Percentiles rank a stretch among this genome's conserved stretches.
Evolutionary conservation across 2,888 invertebrate species (phyloP).

Genomic region (Bugula neritina): DNA sequence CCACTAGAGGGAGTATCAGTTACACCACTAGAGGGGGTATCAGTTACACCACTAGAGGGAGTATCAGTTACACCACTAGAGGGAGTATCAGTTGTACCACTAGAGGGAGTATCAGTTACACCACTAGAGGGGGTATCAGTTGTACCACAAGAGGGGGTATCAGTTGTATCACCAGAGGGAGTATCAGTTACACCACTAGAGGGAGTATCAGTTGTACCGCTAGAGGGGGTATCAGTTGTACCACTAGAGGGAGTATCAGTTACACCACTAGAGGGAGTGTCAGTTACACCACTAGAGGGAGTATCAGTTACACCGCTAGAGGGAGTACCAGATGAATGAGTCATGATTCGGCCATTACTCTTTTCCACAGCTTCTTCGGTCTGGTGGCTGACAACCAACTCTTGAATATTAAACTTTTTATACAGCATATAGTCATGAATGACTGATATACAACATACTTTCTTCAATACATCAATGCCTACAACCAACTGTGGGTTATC

Average conservation of each 20-base stretch:
- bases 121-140: neutral
- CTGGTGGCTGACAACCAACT: neutral
- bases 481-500: neutral
- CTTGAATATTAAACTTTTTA: slow-evolving; percentile 21
- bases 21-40: neutral
- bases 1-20: neutral
- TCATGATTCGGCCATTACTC: neutral
- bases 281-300: neutral
- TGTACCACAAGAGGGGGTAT: neutral
- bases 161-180: neutral
- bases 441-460: slow-evolving; percentile 16
- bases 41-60: neutral
- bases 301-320: neutral
- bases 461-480: neutral
- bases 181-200: neutral
- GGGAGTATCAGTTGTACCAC: neutral
- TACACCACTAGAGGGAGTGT: neutral
- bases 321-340: neutral
- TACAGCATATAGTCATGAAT: neutral
- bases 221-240: neutral
- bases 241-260: neutral
- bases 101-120: neutral
- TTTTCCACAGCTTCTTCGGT: neutral
- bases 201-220: neutral
- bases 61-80: neutral